A percentile compares a stretch with the other conserved stretches of the same genome.
phyloP scores from a whole-genome alignment of 2,888 invertebrate genomes.

The Dynastes grantii region DNA sequence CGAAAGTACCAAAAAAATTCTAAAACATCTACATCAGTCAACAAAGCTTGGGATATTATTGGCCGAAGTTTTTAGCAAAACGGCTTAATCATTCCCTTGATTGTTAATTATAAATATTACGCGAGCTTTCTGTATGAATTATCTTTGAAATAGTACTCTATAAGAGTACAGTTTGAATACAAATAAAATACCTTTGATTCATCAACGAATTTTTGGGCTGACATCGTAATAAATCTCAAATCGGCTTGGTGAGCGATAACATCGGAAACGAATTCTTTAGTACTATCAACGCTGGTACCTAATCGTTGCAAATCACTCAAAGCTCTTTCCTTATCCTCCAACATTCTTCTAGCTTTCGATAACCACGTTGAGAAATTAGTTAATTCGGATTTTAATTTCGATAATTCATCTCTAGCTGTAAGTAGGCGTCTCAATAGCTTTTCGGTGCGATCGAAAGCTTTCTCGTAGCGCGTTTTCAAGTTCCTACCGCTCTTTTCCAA shows the following conservation, averaged over 20 bases:
- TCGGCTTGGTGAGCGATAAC: slow-evolving; percentile 98
- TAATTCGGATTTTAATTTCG: slow-evolving; percentile 88
- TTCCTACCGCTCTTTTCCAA: slow-evolving; percentile 90
- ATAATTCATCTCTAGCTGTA: slow-evolving; percentile 89
- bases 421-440: slow-evolving; percentile 83
- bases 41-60: too few relatives aligned
- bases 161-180: too few relatives aligned
- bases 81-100: too few relatives aligned
- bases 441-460: slow-evolving; percentile 85
- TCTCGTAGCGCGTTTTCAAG: slow-evolving; percentile 87
- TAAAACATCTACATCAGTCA: too few relatives aligned
- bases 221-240: slow-evolving; percentile 94
- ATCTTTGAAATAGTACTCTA: too few relatives aligned
- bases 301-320: slow-evolving; percentile 84
- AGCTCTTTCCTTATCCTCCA: slow-evolving; percentile 90
- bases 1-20: too few relatives aligned
- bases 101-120: too few relatives aligned
- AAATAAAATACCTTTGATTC: slow-evolving; percentile 83
- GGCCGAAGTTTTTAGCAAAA: too few relatives aligned
- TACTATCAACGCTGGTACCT: slow-evolving; percentile 82
- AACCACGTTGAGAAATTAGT: slow-evolving; percentile 89
- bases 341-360: slow-evolving; percentile 82
- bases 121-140: too few relatives aligned
- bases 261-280: slow-evolving; percentile 91
- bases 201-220: slow-evolving; percentile 96